Conservation (phyloP, 2,113 vertebrate genomes). For the Isichthys henryi region DNA sequence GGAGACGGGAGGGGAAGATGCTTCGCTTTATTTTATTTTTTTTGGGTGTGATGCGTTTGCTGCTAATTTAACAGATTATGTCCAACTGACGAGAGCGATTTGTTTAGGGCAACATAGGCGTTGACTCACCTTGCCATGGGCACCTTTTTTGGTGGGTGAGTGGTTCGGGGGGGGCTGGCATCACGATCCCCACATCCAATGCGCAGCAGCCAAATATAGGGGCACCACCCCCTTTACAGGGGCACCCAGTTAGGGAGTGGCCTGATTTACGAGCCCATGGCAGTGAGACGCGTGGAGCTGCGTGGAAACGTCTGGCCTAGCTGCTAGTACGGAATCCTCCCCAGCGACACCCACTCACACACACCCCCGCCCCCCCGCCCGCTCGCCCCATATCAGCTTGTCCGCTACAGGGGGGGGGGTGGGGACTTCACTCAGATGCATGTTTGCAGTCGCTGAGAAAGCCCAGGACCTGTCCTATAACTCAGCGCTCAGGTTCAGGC, state of each 20-base stretch:
- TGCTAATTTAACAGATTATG: conserved; percentile 60
- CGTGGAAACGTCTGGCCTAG: conserved; percentile 53
- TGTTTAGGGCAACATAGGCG: conserved; percentile 35
- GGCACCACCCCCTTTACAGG: conserved; percentile 46
- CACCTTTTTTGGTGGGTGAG: conserved; percentile 18
- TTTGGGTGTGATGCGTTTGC: conserved; percentile 31
- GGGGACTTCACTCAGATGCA: conserved; percentile 31
- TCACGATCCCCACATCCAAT: conserved; percentile 40
- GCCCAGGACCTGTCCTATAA: conserved; percentile 29
- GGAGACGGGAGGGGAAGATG: background rate
- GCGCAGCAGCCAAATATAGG: background rate
- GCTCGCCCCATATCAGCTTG: conserved; percentile 1
- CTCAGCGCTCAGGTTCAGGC: conserved; percentile 25
- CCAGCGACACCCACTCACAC: conserved; percentile 1
- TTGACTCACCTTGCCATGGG: conserved; percentile 32
- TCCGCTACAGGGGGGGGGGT: conserved; percentile 32
- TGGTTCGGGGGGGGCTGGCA: background rate
- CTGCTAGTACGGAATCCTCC: conserved; percentile 51
- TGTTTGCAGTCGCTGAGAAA: conserved; percentile 25
- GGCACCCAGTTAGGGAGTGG: conserved; percentile 47
- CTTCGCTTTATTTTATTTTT: background rate
- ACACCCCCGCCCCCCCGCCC: background rate
- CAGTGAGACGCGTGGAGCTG: conserved; percentile 31
- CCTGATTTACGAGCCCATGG: conserved; percentile 18
- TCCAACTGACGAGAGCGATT: conserved; percentile 52